phyloP scores from a whole-genome alignment of 2,113 vertebrate species.

The Pelobates fuscus region DNA sequence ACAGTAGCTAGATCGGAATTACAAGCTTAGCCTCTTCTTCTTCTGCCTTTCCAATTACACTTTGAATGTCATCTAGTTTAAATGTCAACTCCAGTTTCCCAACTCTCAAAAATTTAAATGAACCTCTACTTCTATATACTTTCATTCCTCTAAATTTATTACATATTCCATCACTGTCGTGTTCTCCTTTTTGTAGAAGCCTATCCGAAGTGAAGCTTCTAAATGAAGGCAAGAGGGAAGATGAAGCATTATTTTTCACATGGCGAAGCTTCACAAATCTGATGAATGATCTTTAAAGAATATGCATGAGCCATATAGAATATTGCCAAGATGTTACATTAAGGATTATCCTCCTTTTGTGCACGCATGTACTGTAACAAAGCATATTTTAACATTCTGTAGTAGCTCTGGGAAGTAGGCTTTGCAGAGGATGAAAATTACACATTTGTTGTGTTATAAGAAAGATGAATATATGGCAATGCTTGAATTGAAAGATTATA shows the following conservation, averaged over 20 bases:
- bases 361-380: not conserved
- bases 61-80: constrained; percentile 36
- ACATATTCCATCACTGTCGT: constrained; percentile 24
- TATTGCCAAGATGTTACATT: constrained; percentile 8
- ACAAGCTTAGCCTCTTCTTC: constrained; percentile 11
- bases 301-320: not conserved
- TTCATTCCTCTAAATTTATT: constrained; percentile 3
- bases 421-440: constrained; percentile 3
- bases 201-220: not conserved
- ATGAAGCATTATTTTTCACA: constrained; percentile 9
- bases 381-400: constrained; percentile 8
- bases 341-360: constrained; percentile 21
- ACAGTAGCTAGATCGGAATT: not conserved
- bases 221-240: constrained; percentile 3
- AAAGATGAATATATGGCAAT: constrained; percentile 12
- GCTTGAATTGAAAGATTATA: constrained; percentile 32
- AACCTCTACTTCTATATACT: constrained; percentile 9
- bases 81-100: constrained; percentile 18
- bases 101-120: not conserved
- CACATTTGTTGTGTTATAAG: constrained; percentile 5
- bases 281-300: constrained; percentile 20
- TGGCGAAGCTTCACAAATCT: not conserved
- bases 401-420: not conserved
- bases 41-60: not conserved
- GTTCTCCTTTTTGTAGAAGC: constrained; percentile 8